Evolutionary conservation across 2,113 vertebrate species (phyloP), one percentile per base, ranked within the genome.

Genomic region (Thomomys bottae): DNA sequence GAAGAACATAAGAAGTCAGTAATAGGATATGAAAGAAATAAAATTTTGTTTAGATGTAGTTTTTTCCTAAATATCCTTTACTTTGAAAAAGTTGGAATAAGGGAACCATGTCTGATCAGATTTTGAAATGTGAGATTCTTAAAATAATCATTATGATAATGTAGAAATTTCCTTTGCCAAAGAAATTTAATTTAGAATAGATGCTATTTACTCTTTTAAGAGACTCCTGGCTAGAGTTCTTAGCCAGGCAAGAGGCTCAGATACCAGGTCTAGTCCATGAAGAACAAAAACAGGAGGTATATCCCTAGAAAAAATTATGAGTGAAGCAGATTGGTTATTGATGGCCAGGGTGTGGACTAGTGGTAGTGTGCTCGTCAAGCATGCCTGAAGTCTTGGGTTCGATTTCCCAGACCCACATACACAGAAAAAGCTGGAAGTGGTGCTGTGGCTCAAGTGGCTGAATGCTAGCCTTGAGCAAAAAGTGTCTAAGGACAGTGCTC

Each of bases 91-190:
- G 38, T 77, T 84, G 63, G 72, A 57, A 84, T 72, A 76, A 77
- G 34, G 36, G 40, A 67, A 80, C 68, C 49, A 61, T 91, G n/a
- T 87, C 49, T 89, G 68, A 84, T 23, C 2, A 20, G 86, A 84
- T 34, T 85, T 68, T 92, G 38, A 82, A 87, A 85, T 80, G 59
- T 45, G 59, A 91, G 11, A 5, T 45, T 78, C 28, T 59, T 38
- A 21, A 57, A 15, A 54, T 14, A 54, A 57, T 57, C 45, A 40
- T 28, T 8, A 36, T 61, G 67, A 90, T 21, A 92, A 82, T 85
- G 71, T 67, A 7, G 68, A 32, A 77, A 59, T 88, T 92, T 88
- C 83, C 68, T 84, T 82, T 88, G 34, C n/a, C 32, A 70, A 86
- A 64, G 24, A 72, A 61, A 77, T 87, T 40, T 11, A 23, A 84